Percentiles rank a stretch among this genome's conserved stretches.
Evolutionary conservation across 2,113 vertebrate genomes (phyloP).

Genomic region (Crotophaga sulcirostris): DNA sequence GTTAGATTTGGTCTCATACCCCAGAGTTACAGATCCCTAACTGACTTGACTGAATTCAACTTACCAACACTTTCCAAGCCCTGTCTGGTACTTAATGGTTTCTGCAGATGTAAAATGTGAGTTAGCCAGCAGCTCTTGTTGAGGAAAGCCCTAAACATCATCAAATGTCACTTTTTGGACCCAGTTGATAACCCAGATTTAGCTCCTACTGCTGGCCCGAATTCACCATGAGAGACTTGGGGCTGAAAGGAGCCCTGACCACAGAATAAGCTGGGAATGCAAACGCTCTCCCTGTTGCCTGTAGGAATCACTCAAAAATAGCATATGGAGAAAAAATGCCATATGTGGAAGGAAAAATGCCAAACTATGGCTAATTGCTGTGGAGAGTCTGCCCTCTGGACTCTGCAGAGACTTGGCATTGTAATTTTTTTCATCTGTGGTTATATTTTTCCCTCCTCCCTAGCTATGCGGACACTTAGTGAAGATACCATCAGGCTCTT

Average conservation of each 20-base stretch:
- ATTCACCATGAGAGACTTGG: accelerated
- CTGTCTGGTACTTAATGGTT: too few relatives aligned
- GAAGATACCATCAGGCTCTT: slow-evolving; percentile 96
- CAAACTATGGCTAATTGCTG: background rate
- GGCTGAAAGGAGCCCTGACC: background rate
- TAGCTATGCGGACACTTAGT: slow-evolving; percentile 91
- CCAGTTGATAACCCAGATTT: background rate
- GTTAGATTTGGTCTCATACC: background rate
- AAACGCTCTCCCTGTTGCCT: background rate
- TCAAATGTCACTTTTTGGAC: background rate
- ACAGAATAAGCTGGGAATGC: background rate
- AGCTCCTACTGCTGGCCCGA: background rate
- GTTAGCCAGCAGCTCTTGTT: background rate
- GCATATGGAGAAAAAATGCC: background rate
- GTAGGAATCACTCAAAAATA: background rate
- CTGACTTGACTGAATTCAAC: background rate
- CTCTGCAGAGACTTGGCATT: background rate
- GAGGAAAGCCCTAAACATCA: background rate
- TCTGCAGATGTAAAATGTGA: too few relatives aligned
- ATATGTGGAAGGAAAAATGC: background rate
- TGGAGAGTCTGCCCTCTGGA: background rate
- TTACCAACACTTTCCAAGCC: background rate
- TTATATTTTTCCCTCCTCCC: background rate
- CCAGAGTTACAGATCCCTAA: background rate
- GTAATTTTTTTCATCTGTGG: background rate